A percentile compares a stretch with the other conserved stretches of the same genome.
Conservation (phyloP, 2,113 vertebrate genomes). For the Dendrocopos noguchii region DNA sequence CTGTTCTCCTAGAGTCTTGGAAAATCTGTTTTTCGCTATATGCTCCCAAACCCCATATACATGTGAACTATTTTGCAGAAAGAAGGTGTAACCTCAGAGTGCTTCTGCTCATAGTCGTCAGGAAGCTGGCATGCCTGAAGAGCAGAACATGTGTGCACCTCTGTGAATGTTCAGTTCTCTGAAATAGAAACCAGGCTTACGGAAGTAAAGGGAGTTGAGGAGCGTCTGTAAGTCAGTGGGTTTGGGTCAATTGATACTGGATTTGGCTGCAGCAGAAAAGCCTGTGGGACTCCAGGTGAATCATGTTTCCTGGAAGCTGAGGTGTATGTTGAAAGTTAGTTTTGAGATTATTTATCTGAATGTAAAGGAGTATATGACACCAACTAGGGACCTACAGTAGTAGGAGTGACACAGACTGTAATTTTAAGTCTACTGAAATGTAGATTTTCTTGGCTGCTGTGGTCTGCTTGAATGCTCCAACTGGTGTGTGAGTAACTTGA, state of each 20-base stretch:
- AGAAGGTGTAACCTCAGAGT: background rate
- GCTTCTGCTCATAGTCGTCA: background rate
- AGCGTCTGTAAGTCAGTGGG: background rate
- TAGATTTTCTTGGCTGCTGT: slow-evolving; percentile 28
- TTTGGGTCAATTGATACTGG: slow-evolving; percentile 1
- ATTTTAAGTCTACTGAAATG: slow-evolving; percentile 16
- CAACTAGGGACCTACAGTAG: background rate
- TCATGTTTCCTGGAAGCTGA: slow-evolving; percentile 42
- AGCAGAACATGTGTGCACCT: background rate
- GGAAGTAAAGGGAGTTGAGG: background rate
- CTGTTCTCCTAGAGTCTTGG: background rate
- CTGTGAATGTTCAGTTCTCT: background rate
- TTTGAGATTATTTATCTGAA: slow-evolving; percentile 61
- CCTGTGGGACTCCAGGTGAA: slow-evolving; percentile 34
- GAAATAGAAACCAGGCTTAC: slow-evolving; percentile 11
- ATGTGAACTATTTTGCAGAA: background rate
- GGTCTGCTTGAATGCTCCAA: background rate
- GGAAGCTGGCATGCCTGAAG: background rate
- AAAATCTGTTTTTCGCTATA: background rate
- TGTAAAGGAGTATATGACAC: slow-evolving; percentile 49
- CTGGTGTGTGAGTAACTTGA: slow-evolving; percentile 16
- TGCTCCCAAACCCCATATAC: background rate
- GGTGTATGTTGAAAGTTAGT: slow-evolving; percentile 58
- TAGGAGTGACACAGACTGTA: background rate
- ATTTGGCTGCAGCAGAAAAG: slow-evolving; percentile 16